A percentile compares a stretch with the other conserved stretches of the same genome.
These are phyloP conservation scores for Microctonus brassicae DNA, from an alignment of 2,888 invertebrate species.

Conservation along the genomic window DNA sequence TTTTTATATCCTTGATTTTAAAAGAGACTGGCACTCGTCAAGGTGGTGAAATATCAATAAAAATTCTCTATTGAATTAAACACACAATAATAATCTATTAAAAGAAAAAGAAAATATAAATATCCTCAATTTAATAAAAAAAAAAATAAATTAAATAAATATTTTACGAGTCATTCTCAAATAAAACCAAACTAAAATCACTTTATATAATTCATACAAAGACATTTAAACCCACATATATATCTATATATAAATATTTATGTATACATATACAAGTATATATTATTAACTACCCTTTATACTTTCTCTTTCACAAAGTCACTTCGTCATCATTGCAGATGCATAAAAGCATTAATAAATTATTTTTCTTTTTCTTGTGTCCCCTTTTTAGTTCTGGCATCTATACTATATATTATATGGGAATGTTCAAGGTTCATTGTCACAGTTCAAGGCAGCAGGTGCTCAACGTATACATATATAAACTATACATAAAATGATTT, in stretches of 20 bases:
- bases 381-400: not conserved
- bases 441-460: conserved; percentile 58
- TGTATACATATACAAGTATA: no score
- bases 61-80: not conserved
- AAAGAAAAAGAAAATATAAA: not conserved
- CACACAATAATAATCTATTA: not conserved
- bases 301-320: no score
- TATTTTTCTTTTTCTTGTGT: no score
- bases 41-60: not conserved
- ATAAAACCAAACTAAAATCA: no score
- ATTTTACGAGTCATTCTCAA: no score
- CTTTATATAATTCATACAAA: no score
- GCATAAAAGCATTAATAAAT: not conserved
- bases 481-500: not conserved
- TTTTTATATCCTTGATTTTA: not conserved
- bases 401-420: not conserved
- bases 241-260: no score
- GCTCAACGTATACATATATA: not conserved
- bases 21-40: not conserved
- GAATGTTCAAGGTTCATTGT: conserved; percentile 57
- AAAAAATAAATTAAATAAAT: no score
- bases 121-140: no score
- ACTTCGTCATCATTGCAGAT: no score
- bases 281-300: no score
- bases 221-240: no score